Evolutionary conservation across 2,888 invertebrate species (phyloP).

Genomic region (Sceliomorpha sp.): DNA sequence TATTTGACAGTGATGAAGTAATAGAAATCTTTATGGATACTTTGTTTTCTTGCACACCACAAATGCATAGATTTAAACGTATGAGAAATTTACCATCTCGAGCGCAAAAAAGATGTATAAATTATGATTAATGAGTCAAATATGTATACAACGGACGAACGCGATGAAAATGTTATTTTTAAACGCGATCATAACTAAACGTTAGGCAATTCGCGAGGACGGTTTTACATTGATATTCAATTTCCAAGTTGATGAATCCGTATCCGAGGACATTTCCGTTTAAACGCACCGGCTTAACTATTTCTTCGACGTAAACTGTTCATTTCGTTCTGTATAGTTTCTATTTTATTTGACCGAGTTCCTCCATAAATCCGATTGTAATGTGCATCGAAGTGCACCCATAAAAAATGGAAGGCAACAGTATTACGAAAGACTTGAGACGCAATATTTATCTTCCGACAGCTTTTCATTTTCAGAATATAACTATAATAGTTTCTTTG

Average conservation of each 20-base stretch:
- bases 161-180: slow-evolving; percentile 8
- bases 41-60: slow-evolving; percentile 5
- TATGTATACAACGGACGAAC: too few species aligned
- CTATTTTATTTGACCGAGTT: slow-evolving; percentile 56
- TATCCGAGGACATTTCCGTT: slow-evolving; percentile 5
- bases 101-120: slow-evolving; percentile 1
- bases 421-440: slow-evolving; percentile 51
- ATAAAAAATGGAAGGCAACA: slow-evolving; percentile 53
- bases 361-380: slow-evolving; percentile 57
- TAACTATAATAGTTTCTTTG: slow-evolving; percentile 54
- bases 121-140: slow-evolving; percentile 8
- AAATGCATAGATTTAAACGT: background rate
- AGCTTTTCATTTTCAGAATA: slow-evolving; percentile 48
- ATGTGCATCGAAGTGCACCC: slow-evolving; percentile 53
- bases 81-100: slow-evolving; percentile 3
- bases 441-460: slow-evolving; percentile 55
- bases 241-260: too few species aligned
- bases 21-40: slow-evolving; percentile 16
- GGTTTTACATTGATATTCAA: slow-evolving; percentile 1
- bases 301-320: slow-evolving; percentile 39
- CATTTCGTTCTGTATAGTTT: slow-evolving; percentile 42
- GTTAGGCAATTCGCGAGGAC: background rate
- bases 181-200: background rate
- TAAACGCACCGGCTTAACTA: slow-evolving; percentile 11
- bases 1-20: slow-evolving; percentile 24